Evolutionary conservation across 2,888 invertebrate species (phyloP).

Genomic region (Nysson spinosus): DNA sequence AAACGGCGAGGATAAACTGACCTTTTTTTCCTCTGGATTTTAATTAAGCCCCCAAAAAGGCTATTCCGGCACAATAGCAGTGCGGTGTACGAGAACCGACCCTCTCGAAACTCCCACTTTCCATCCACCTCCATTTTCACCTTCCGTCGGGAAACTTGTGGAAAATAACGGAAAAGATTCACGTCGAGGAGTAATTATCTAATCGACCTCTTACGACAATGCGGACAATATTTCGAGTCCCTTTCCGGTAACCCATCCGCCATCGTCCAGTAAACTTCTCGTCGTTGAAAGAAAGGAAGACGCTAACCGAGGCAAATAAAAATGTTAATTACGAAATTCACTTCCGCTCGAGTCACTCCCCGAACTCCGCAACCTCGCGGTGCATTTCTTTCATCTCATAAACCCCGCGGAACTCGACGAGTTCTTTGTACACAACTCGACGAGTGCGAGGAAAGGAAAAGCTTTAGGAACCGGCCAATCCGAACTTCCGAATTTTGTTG

Average conservation of each 20-base stretch:
- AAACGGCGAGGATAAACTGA: constrained; percentile 34
- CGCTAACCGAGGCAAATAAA: constrained; percentile 37
- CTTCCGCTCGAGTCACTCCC: constrained; percentile 1
- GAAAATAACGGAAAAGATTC: constrained; percentile 6
- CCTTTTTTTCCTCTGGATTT: constrained; percentile 21
- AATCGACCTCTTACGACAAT: constrained; percentile 37
- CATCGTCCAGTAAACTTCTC: constrained; percentile 5
- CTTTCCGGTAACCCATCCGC: constrained; percentile 27
- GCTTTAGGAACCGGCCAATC: background rate
- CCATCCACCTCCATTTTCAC: no score
- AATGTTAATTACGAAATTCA: constrained; percentile 50
- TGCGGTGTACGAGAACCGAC: background rate
- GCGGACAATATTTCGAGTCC: constrained; percentile 26
- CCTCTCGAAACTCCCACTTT: background rate
- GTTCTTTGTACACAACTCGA: constrained; percentile 32
- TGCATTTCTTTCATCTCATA: constrained; percentile 27
- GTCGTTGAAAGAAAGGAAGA: background rate
- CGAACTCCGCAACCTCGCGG: background rate
- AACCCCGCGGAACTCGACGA: constrained; percentile 20
- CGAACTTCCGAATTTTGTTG: constrained; percentile 10
- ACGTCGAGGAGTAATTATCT: constrained; percentile 42
- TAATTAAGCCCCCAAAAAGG: constrained; percentile 39
- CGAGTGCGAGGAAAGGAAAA: background rate
- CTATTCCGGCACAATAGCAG: constrained; percentile 24
- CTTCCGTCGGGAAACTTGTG: background rate